A percentile compares a stretch with the other conserved stretches of the same genome.
Conservation (phyloP, 2,797 vertebrate species). For the Syngnathus acus region DNA sequence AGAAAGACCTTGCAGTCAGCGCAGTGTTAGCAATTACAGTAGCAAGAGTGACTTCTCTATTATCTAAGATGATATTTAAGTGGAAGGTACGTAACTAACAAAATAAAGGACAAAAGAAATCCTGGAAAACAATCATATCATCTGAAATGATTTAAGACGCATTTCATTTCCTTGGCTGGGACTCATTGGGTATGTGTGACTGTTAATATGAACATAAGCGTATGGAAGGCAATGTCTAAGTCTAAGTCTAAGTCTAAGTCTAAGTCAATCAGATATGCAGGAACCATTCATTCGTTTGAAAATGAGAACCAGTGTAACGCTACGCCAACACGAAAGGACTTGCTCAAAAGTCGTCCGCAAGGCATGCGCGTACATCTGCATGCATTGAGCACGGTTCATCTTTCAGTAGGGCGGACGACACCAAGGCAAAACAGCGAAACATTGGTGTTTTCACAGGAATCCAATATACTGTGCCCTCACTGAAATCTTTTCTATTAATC, state of each 20-base stretch:
- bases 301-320: conserved; percentile 34
- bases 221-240: too few species aligned
- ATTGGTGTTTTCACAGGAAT: background rate
- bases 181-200: conserved; percentile 53
- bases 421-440: too few species aligned
- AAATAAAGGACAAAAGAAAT: background rate
- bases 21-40: background rate
- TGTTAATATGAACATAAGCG: conserved; percentile 36
- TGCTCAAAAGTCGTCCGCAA: conserved; percentile 32
- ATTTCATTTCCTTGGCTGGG: conserved; percentile 49
- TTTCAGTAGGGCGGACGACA: too few species aligned
- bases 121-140: too few species aligned
- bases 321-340: conserved; percentile 26
- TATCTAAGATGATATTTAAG: background rate
- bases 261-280: conserved; percentile 52
- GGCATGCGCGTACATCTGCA: background rate
- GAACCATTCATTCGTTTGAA: conserved; percentile 59
- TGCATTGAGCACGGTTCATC: background rate
- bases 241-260: too few species aligned
- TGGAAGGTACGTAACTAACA: background rate
- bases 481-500: background rate
- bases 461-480: background rate
- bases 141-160: conserved; percentile 40
- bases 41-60: too few species aligned
- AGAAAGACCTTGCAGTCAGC: background rate